Conservation (phyloP, 2,888 invertebrate species). For the Aromia moschata region DNA sequence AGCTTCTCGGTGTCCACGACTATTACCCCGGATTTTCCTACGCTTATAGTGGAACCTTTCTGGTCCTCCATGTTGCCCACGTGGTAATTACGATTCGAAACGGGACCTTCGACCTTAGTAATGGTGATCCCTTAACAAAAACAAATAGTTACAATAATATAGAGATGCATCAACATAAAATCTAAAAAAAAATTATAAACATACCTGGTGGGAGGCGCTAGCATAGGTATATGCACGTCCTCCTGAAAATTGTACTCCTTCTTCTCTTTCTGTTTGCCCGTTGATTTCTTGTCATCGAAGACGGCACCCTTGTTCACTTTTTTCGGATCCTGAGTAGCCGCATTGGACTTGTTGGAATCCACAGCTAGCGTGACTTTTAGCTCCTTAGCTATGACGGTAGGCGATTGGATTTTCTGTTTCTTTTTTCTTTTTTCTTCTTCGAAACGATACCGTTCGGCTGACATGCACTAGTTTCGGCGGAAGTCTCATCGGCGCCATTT, state of each 20-base stretch:
- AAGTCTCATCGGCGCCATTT: conserved; percentile 65
- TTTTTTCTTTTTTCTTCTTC: conserved; percentile 44
- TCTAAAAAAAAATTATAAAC: neutral
- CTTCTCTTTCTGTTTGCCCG: conserved; percentile 38
- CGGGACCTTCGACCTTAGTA: conserved; percentile 64
- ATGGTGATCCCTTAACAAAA: conserved; percentile 58
- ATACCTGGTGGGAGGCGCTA: conserved; percentile 58
- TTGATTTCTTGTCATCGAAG: conserved; percentile 37
- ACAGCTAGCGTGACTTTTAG: conserved; percentile 55
- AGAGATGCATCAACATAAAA: neutral
- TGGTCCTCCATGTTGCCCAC: conserved; percentile 42
- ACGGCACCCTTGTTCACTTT: conserved; percentile 28
- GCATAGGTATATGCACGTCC: conserved; percentile 56
- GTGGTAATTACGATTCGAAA: conserved; percentile 55
- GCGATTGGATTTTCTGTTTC: conserved; percentile 31
- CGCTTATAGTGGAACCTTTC: conserved; percentile 46
- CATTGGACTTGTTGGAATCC: conserved; percentile 38
- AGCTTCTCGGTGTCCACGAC: conserved; percentile 70
- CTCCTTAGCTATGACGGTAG: conserved; percentile 49
- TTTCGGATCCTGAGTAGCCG: conserved; percentile 30
- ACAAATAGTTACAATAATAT: neutral
- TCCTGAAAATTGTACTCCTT: conserved; percentile 36
- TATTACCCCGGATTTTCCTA: conserved; percentile 67
- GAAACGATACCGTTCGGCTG: conserved; percentile 8
- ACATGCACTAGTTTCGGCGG: conserved; percentile 6